Percentiles rank a stretch among this genome's conserved stretches.
phyloP scores from a whole-genome alignment of 2,797 vertebrate species.

The Bovichtus variegatus region DNA sequence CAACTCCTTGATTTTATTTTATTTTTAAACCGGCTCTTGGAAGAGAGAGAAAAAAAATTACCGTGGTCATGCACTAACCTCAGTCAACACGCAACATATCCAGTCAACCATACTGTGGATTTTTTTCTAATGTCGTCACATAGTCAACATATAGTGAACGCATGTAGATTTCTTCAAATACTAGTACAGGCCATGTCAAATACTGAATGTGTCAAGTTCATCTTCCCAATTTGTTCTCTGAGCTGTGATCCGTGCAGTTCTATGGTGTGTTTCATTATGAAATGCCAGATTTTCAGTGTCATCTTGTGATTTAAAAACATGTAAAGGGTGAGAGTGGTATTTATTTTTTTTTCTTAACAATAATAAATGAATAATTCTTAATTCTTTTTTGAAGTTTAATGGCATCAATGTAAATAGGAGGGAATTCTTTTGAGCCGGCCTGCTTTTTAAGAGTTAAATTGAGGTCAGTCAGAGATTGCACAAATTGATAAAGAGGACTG shows the following conservation, averaged over 20 bases:
- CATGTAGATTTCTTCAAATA: neutral
- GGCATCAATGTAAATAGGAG: conserved; percentile 23
- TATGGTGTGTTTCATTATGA: rapidly evolving
- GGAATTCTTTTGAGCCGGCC: conserved; percentile 26
- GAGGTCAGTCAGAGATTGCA: conserved; percentile 50
- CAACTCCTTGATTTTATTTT: too few relatives aligned
- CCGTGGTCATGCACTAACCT: too few relatives aligned
- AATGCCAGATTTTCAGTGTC: neutral
- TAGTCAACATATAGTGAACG: neutral
- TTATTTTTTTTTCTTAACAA: neutral
- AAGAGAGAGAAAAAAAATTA: too few relatives aligned
- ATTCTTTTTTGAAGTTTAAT: conserved; percentile 1
- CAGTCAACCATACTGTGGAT: too few relatives aligned
- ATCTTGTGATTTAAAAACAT: neutral
- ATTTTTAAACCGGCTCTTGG: too few relatives aligned
- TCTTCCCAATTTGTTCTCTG: neutral
- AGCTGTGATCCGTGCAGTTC: neutral
- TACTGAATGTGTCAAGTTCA: neutral
- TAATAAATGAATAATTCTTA: neutral
- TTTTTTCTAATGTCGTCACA: neutral
- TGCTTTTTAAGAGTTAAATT: conserved; percentile 43
- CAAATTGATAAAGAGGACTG: conserved; percentile 68
- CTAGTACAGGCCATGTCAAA: neutral
- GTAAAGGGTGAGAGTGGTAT: neutral
- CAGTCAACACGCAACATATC: too few relatives aligned